A percentile compares a stretch with the other conserved stretches of the same genome.
These are phyloP conservation scores for Catostylus mosaicus DNA, from an alignment of 30 jellyfish, hydroid and myxozoan species.

Conservation along the genomic window DNA sequence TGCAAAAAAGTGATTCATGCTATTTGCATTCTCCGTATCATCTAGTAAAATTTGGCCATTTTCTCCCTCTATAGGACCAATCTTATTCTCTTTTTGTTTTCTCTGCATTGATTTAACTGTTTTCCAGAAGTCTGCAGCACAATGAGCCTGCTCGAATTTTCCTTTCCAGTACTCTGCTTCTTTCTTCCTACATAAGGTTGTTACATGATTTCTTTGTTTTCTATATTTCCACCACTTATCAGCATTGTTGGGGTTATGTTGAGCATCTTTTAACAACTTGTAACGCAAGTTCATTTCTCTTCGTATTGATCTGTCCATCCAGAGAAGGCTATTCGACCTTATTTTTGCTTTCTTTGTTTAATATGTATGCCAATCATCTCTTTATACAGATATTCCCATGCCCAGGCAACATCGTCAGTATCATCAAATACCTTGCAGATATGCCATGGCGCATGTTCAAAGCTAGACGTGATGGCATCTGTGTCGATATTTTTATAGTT, in stretches of 20 bases:
- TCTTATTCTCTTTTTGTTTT: constrained; percentile 6
- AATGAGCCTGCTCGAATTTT: constrained; percentile 34
- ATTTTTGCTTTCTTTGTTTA: constrained; percentile 38
- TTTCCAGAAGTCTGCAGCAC: constrained; percentile 38
- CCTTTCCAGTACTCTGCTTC: constrained; percentile 42
- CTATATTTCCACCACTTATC: constrained; percentile 31
- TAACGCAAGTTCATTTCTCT: constrained; percentile 26
- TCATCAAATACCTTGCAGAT: constrained; percentile 42
- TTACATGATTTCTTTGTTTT: constrained; percentile 25
- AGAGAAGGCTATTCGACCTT: constrained; percentile 38
- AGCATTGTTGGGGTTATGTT: constrained; percentile 17
- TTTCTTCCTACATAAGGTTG: constrained; percentile 30
- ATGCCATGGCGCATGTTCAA: constrained; percentile 43
- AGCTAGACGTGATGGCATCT: not conserved
- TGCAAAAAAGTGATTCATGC: constrained; percentile 22
- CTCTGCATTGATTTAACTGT: constrained; percentile 25
- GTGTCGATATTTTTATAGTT: constrained; percentile 16
- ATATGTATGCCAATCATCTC: constrained; percentile 15
- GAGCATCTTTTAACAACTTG: constrained; percentile 44
- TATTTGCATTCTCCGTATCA: constrained; percentile 26
- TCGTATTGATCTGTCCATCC: constrained; percentile 34
- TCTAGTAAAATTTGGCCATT: constrained; percentile 24
- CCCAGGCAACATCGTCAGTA: constrained; percentile 44
- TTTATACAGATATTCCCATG: constrained; percentile 48
- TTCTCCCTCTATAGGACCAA: constrained; percentile 17